A percentile compares a stretch with the other conserved stretches of the same genome.
Conservation (phyloP, 2,113 vertebrate genomes). For the Heterochromis multidens region DNA sequence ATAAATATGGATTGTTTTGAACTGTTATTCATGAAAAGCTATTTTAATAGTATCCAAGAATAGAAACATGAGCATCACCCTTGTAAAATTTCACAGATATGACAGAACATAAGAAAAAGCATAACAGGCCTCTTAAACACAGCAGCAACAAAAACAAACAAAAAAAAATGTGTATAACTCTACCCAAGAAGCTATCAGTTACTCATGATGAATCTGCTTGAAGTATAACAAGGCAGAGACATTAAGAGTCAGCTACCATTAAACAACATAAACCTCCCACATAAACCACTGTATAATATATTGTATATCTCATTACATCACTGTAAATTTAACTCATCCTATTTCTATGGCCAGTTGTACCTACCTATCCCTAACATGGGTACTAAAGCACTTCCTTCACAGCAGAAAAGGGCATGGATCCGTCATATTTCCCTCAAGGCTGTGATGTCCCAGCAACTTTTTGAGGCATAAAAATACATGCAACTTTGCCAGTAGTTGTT, state of each 20-base stretch:
- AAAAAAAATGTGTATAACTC: background rate
- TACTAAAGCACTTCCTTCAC: slow-evolving; percentile 47
- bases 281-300: slow-evolving; percentile 44
- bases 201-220: slow-evolving; percentile 11
- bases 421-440: slow-evolving; percentile 14
- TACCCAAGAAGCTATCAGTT: background rate
- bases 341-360: slow-evolving; percentile 57
- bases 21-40: background rate
- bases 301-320: slow-evolving; percentile 61
- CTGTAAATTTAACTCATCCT: slow-evolving; percentile 68
- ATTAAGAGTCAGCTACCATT: slow-evolving; percentile 7
- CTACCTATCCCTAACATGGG: slow-evolving; percentile 41
- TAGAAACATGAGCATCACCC: background rate
- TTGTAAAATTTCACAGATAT: no score
- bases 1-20: background rate
- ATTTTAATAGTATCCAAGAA: background rate
- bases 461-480: slow-evolving; percentile 17
- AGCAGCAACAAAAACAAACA: background rate
- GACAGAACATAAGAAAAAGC: background rate
- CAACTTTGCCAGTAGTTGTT: background rate
- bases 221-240: background rate
- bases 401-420: slow-evolving; percentile 51
- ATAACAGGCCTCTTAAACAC: background rate
- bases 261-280: slow-evolving; percentile 17
- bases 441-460: slow-evolving; percentile 10